A percentile compares a stretch with the other conserved stretches of the same genome.
Conservation (phyloP, 2,888 invertebrate genomes). For the Parascotia fuliginaria region DNA sequence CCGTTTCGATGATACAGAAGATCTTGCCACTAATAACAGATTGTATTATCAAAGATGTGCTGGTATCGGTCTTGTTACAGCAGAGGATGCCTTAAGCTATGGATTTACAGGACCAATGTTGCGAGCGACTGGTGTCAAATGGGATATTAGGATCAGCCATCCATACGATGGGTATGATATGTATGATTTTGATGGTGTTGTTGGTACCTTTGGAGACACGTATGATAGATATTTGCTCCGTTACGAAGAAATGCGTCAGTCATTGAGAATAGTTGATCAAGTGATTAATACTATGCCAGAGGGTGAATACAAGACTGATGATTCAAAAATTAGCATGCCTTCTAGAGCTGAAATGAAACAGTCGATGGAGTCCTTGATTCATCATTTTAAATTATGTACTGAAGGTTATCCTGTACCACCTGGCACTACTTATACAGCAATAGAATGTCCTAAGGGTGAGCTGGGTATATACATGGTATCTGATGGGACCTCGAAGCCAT, state of each 20-base stretch:
- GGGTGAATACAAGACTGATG: slow-evolving; percentile 92
- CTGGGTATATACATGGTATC: slow-evolving; percentile 94
- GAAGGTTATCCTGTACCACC: slow-evolving; percentile 94
- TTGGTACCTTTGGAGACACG: slow-evolving; percentile 93
- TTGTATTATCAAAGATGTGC: slow-evolving; percentile 88
- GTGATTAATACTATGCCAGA: slow-evolving; percentile 93
- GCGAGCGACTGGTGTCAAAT: slow-evolving; percentile 93
- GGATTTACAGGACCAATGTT: slow-evolving; percentile 91
- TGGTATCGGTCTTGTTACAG: slow-evolving; percentile 89
- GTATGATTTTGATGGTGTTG: slow-evolving; percentile 93
- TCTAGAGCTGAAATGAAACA: slow-evolving; percentile 93
- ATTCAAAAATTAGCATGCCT: slow-evolving; percentile 92
- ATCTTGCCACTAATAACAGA: slow-evolving; percentile 90
- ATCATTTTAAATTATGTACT: slow-evolving; percentile 94
- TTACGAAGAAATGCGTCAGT: slow-evolving; percentile 91
- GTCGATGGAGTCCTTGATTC: slow-evolving; percentile 94
- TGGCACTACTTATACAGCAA: slow-evolving; percentile 91
- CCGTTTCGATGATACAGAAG: slow-evolving; percentile 94
- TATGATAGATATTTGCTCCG: slow-evolving; percentile 92
- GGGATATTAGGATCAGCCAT: slow-evolving; percentile 93
- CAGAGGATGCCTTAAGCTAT: slow-evolving; percentile 91
- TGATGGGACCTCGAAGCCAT: slow-evolving; percentile 92
- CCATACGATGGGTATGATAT: slow-evolving; percentile 95
- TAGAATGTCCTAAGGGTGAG: slow-evolving; percentile 95
- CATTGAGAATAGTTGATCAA: slow-evolving; percentile 91